Evolutionary conservation across 2,888 invertebrate species (phyloP), one percentile per base, ranked within the genome.

Genomic region (Diplazon laetatorius): DNA sequence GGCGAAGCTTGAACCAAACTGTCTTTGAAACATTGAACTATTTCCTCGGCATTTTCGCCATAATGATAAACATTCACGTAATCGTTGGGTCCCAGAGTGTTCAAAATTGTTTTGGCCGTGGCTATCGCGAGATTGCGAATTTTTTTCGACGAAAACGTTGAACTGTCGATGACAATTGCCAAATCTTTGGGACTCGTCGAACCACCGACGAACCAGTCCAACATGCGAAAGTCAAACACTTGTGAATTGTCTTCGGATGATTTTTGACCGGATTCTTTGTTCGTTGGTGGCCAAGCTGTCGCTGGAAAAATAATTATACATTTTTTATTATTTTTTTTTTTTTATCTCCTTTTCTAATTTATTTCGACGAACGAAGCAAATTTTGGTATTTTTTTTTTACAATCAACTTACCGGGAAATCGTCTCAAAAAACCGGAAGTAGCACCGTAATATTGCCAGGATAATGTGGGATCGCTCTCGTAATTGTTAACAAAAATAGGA

Each of bases 361-460:
- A n/a, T n/a, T n/a, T n/a, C n/a, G n/a, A n/a, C n/a, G n/a, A n/a
- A n/a, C n/a, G n/a, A n/a, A n/a, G n/a, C n/a, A n/a, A n/a, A n/a
- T n/a, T n/a, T n/a, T 30, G 30, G 30, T 30, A 5, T 73, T 73
- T 30, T 9, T 37, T 37, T 10, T 12, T 20, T 30, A 10, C 6
- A 39, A 25, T 50, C 4, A 10, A 80, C 76, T 18, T 18, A 80
- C 98, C 99, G 90, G 99, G 99, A 92, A 96, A 99, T 87, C 98
- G 94, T 86, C 99, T 93, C 91, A 99, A 94, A 91, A 99, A 99
- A 62, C 99, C 99, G 1, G 95, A 93, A n/a, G 98, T 96, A 69
- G 98, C 98, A 65, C 99, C 98, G 92, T 98, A 99, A 92, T 98
- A 98, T 92, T 99, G 99, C 98, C 99, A 99, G n/a, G 97, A 97